Evolutionary conservation across 2,797 vertebrate species (phyloP), one percentile per base, ranked within the genome.

Genomic region (Champsocephalus esox): DNA sequence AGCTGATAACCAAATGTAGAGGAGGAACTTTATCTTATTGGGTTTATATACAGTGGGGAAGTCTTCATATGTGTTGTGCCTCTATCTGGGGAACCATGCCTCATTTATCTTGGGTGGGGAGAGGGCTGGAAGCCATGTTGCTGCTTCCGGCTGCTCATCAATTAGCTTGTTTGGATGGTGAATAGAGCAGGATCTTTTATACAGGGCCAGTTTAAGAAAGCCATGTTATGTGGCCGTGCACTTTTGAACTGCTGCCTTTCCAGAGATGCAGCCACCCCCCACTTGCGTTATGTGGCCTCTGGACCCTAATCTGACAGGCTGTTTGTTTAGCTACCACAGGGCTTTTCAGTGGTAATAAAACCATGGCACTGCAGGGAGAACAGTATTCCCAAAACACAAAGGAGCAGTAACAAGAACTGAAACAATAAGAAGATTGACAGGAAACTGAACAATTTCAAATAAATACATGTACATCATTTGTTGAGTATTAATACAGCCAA

Each of bases 61-160:
- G 52, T 66, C 19, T 59, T 38, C 41, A 12, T n/a, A 52, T 66
- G 59, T 41, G 16, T 3, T 60, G 62, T 28, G 34, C 45, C 50
- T 87, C 84, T 90, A 90, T 91, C 89, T 84, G 66, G 55, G 58
- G 56, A 80, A 59, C 63, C 3, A 24, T 73, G 77, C 79, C 81
- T 86, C 82, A 58, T 90, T 92, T 93, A 93, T 93, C 91, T 92
- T 86, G 88, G 88, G 90, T 81, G 87, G 79, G 52, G 80, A 63
- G 75, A 56, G 5, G 41, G 46, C 50, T 2, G 50, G 75, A 61
- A 62, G 73, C 44, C 63, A 52, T 59, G 75, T 54, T 59, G 62
- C 52, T 56, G 59, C 57, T 73, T 63, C 28, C 50, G 67, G 41
- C 61, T 14, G 57, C 68, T 74, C 70, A 69, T 76, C 69, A n/a